Evolutionary conservation across 2,888 invertebrate species (phyloP), one percentile per base, ranked within the genome.

Genomic region (Catonia carolina): DNA sequence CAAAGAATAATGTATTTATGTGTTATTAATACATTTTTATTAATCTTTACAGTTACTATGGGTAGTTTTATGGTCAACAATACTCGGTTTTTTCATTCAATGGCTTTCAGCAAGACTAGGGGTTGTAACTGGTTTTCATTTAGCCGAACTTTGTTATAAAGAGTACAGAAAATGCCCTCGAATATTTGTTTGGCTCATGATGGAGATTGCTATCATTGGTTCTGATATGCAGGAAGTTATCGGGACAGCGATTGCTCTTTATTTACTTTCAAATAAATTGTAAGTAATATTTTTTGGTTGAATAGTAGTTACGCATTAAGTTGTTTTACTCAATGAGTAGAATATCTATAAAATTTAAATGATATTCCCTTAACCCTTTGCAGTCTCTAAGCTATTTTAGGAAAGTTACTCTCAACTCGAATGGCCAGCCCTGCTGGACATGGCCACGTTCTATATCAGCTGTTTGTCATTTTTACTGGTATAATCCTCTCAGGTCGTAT

Each of bases 161-260:
- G 81, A 86, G 68, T 92, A 91, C 70, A 41, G 60, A 14, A 55
- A 57, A 7, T 48, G 85, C 17, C 89, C 91, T 0, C 76, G 91
- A 52, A 67, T 88, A 41, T 72, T 89, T 58, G 74, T 92, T 39
- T 92, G 91, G 91, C 78, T 92, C 57, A 91, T 92, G 91, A 82
- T 89, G 52, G 92, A 93, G 75, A 84, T 93, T 60, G 92, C 92
- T 2, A 91, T 93, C 67, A 90, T 93, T 65, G 91, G 90, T 7
- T 86, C 86, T 31, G 91, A 91, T 70, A 91, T 91, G 86, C 91
- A 92, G 73, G 91, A 92, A 75, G 91, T 92, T 47, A 91, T 93
- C 65, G 92, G 92, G 60, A 92, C 92, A 6, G 88, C 92, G 2
- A 87, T 90, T 64, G 91, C 92, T 6, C 78, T 93, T 64, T 89